These are phyloP conservation scores for Lindbergichthys nudifrons DNA, from an alignment of 2,797 vertebrate species.

Conservation along the genomic window DNA sequence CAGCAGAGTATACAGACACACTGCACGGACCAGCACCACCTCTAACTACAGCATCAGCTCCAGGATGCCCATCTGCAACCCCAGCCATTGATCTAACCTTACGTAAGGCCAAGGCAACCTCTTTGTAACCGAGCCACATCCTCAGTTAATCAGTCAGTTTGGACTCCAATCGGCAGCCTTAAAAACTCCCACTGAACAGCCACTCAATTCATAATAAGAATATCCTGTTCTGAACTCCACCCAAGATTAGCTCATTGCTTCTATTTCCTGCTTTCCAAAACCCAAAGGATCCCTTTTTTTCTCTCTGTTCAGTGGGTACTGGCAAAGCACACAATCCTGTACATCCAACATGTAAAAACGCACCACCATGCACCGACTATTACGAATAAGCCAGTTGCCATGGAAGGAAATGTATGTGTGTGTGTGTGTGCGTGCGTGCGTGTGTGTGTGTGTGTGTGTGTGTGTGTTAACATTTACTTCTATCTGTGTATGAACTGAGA, in stretches of 20 bases:
- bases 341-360: background rate
- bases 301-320: background rate
- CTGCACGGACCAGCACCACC: slow-evolving; percentile 32
- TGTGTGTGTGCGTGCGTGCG: background rate
- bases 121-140: slow-evolving; percentile 21
- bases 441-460: slow-evolving; percentile 6
- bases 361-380: slow-evolving; percentile 14
- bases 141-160: slow-evolving; percentile 7
- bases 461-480: slow-evolving; percentile 22
- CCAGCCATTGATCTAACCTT: slow-evolving; percentile 20
- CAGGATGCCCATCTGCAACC: slow-evolving; percentile 27
- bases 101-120: slow-evolving; percentile 22
- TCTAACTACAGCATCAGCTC: slow-evolving; percentile 28
- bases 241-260: slow-evolving; percentile 1
- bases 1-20: slow-evolving; percentile 59
- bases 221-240: background rate
- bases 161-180: slow-evolving; percentile 8
- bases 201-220: slow-evolving; percentile 22
- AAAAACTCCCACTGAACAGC: slow-evolving; percentile 20
- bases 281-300: background rate
- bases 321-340: slow-evolving; percentile 13
- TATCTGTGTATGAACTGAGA: slow-evolving; percentile 15
- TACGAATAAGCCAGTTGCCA: slow-evolving; percentile 36
- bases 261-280: slow-evolving; percentile 6
- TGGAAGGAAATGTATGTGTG: no score